A percentile compares a stretch with the other conserved stretches of the same genome.
Evolutionary conservation across 2,888 invertebrate species (phyloP).

Genomic region (Augochlorella aurata): DNA sequence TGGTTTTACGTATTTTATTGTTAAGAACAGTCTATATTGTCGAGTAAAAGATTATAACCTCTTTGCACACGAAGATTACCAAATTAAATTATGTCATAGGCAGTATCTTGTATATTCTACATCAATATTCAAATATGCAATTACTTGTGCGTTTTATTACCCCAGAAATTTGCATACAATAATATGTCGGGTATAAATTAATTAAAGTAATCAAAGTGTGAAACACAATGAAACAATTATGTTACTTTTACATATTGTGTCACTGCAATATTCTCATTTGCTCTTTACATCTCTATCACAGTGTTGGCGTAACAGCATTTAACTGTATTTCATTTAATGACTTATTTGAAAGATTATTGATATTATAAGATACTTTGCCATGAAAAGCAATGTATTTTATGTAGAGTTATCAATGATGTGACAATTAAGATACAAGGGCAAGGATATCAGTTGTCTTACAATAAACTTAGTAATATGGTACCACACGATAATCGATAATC

Average conservation of each 20-base stretch:
- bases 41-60: not conserved
- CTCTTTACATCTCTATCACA: not conserved
- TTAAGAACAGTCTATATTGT: not conserved
- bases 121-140: not conserved
- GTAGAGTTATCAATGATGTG: not conserved
- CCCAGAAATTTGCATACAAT: not conserved
- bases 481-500: not conserved
- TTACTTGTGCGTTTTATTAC: not conserved
- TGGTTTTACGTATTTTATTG: not conserved
- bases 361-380: not conserved
- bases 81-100: not conserved
- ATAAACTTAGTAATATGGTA: conserved; percentile 2
- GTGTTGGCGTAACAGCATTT: not conserved
- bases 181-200: not conserved
- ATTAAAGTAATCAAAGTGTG: not conserved
- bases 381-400: not conserved
- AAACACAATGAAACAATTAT: not conserved
- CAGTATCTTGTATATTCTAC: not conserved
- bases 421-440: not conserved
- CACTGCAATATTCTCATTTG: not conserved
- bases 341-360: not conserved
- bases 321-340: not conserved
- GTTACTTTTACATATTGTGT: not conserved
- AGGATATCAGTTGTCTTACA: not conserved
- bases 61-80: not conserved